phyloP scores from a whole-genome alignment of 1,140 invertebrate species.

The Pomacea maculata region DNA sequence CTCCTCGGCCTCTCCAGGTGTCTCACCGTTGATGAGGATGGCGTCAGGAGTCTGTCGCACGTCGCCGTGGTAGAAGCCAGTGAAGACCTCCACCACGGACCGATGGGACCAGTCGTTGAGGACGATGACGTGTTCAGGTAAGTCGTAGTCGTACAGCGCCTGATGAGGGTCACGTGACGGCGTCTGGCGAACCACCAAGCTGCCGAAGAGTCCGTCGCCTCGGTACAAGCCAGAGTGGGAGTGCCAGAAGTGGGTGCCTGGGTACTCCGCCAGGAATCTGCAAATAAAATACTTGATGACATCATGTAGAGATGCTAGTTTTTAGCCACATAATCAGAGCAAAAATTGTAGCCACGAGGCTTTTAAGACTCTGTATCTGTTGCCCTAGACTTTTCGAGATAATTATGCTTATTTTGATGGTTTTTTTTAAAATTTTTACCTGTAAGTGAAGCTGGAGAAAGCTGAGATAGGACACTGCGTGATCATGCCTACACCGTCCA shows the following conservation, averaged over 20 bases:
- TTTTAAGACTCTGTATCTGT: too few relatives aligned
- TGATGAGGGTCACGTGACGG: conserved; percentile 35
- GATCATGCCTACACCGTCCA: conserved; percentile 55
- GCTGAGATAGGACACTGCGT: conserved; percentile 54
- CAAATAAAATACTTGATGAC: background rate
- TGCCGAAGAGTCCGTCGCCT: conserved; percentile 75
- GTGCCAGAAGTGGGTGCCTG: conserved; percentile 91
- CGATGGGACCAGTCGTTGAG: conserved; percentile 48
- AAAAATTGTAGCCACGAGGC: background rate
- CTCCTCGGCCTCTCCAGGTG: too few relatives aligned
- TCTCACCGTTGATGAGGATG: conserved; percentile 63
- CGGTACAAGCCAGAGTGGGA: conserved; percentile 85
- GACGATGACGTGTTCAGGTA: conserved; percentile 46
- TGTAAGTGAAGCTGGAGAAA: conserved; percentile 46
- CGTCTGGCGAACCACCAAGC: conserved; percentile 40
- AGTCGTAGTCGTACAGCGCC: conserved; percentile 45
- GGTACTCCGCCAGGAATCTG: background rate
- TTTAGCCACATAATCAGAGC: background rate
- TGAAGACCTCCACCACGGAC: conserved; percentile 37
- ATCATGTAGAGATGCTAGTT: background rate
- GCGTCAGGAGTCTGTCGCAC: conserved; percentile 36
- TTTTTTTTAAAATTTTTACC: too few relatives aligned
- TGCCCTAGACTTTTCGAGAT: too few relatives aligned
- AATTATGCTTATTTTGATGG: too few relatives aligned
- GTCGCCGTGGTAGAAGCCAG: conserved; percentile 38